Conservation (phyloP, 2,888 invertebrate genomes). For the Hypomecis punctinalis region DNA sequence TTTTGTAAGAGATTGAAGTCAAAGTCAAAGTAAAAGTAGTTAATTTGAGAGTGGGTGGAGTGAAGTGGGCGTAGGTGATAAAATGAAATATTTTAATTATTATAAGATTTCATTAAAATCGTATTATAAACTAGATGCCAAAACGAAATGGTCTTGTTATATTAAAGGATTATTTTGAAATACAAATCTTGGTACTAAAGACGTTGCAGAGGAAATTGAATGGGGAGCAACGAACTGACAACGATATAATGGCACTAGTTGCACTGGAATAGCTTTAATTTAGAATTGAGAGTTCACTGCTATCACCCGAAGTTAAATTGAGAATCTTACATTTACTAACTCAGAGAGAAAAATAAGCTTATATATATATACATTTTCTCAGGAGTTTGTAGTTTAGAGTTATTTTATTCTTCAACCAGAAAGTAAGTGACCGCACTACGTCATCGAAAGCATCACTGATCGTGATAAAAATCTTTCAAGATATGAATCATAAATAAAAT, state of each 20-base stretch:
- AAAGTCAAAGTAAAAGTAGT: conserved; percentile 15
- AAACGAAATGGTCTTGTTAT: conserved; percentile 9
- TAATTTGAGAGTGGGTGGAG: conserved; percentile 25
- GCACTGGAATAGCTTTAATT: conserved; percentile 24
- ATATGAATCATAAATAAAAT: not conserved
- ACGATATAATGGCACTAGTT: conserved; percentile 30
- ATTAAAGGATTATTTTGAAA: conserved; percentile 7
- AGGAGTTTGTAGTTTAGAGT: too few species aligned
- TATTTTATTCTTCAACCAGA: too few species aligned
- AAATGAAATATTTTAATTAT: conserved; percentile 31
- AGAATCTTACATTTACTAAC: not conserved
- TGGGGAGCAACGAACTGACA: conserved; percentile 38
- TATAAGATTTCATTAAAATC: conserved; percentile 7
- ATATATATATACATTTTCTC: too few species aligned
- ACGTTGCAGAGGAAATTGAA: conserved; percentile 20
- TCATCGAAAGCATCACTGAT: too few species aligned
- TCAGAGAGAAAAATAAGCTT: too few species aligned
- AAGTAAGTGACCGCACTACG: too few species aligned
- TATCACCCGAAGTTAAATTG: conserved; percentile 8
- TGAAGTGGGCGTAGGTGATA: conserved; percentile 34
- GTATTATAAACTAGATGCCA: not conserved
- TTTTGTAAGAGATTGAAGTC: not conserved
- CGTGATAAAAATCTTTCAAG: not conserved
- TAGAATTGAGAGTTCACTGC: conserved; percentile 15
- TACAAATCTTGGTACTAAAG: conserved; percentile 12